Evolutionary conservation across 1,140 invertebrate genomes (phyloP).

Genomic region (Paraescarpia echinospica): DNA sequence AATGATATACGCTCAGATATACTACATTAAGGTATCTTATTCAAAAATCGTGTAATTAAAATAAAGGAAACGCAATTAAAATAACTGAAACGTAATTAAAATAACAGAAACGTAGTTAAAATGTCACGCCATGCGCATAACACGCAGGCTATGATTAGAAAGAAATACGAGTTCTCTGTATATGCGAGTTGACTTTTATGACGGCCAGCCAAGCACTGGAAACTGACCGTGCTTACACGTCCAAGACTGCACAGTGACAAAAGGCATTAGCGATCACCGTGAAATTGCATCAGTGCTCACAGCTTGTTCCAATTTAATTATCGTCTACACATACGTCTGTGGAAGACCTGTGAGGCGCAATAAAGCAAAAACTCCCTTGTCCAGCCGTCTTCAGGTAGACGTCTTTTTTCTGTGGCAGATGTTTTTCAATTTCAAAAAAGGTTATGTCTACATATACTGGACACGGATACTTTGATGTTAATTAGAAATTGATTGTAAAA

Average conservation of each 20-base stretch:
- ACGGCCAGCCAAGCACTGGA: neutral
- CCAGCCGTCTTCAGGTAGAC: no score
- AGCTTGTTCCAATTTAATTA: neutral
- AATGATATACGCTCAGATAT: no score
- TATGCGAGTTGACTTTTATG: neutral
- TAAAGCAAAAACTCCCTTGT: no score
- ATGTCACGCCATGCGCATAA: neutral
- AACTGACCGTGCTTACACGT: neutral
- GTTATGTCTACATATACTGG: no score
- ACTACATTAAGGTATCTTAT: neutral
- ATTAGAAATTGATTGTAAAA: no score
- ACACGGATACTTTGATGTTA: no score
- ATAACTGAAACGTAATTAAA: neutral
- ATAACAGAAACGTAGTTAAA: neutral
- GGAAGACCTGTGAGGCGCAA: neutral
- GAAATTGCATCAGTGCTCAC: neutral
- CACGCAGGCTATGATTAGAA: neutral
- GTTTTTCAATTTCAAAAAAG: no score
- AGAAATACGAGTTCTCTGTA: neutral
- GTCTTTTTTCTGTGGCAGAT: no score
- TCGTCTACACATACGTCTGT: neutral
- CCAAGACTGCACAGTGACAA: neutral
- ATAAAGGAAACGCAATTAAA: no score
- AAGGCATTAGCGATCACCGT: neutral
- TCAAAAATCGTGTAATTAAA: neutral